These are phyloP conservation scores for Hedychridium roseum DNA, from an alignment of 2,888 invertebrate genomes.

Conservation along the genomic window DNA sequence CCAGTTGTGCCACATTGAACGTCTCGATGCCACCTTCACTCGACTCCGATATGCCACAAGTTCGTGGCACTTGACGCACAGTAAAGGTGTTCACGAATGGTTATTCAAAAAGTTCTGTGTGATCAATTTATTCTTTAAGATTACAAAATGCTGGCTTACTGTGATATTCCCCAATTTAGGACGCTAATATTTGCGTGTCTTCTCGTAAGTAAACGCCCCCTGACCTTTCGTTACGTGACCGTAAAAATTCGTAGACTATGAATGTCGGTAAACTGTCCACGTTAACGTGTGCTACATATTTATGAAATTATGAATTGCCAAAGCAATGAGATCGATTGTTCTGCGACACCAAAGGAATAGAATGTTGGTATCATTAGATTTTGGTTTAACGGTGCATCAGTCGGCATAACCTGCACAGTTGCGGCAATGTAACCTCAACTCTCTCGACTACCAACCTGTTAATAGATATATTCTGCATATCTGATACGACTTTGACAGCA, in stretches of 20 bases:
- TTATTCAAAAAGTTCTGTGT: constrained; percentile 44
- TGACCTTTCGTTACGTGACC: neutral
- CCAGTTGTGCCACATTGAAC: too few relatives aligned
- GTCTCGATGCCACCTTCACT: constrained; percentile 20
- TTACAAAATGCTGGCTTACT: constrained; percentile 55
- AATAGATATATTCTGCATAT: neutral
- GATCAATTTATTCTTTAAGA: constrained; percentile 44
- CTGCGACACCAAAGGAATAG: too few relatives aligned
- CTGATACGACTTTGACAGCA: neutral
- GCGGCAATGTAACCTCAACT: constrained; percentile 13
- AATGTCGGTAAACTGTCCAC: constrained; percentile 11
- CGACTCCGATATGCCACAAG: constrained; percentile 30
- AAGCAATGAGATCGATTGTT: too few relatives aligned
- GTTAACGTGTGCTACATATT: constrained; percentile 33
- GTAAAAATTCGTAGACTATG: neutral
- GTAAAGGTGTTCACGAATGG: constrained; percentile 34
- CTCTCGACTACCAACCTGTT: neutral
- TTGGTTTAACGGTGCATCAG: too few relatives aligned
- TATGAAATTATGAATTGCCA: constrained; percentile 9
- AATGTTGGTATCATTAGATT: too few relatives aligned
- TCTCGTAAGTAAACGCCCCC: constrained; percentile 59
- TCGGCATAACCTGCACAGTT: constrained; percentile 24
- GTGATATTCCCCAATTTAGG: constrained; percentile 52
- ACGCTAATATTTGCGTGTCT: constrained; percentile 55
- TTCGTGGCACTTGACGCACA: constrained; percentile 34